Conservation (phyloP, 2,113 vertebrate genomes). For the Ailuropoda melanoleuca region DNA sequence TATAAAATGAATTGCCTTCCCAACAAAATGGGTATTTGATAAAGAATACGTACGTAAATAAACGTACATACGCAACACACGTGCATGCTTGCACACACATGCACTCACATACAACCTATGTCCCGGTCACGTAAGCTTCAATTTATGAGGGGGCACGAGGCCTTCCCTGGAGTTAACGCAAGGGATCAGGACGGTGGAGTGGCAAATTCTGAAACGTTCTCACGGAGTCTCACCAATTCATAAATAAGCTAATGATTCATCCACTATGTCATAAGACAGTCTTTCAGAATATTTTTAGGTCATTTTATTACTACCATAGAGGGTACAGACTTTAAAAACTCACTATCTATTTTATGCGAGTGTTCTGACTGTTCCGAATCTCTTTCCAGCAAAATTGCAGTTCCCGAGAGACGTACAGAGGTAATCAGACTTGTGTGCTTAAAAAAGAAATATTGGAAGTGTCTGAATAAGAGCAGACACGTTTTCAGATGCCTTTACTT, state of each 20-base stretch:
- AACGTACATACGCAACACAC: background rate
- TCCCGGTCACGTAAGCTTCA: constrained; percentile 15
- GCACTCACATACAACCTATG: background rate
- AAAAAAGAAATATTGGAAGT: constrained; percentile 72
- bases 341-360: constrained; percentile 65
- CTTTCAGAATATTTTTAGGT: constrained; percentile 66
- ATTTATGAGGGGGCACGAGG: background rate
- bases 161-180: constrained; percentile 52
- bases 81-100: accelerated
- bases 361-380: constrained; percentile 64
- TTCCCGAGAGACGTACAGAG: constrained; percentile 63
- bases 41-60: background rate
- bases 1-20: background rate
- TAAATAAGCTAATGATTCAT: constrained; percentile 68
- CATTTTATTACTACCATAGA: constrained; percentile 60
- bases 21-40: background rate
- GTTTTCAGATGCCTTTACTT: constrained; percentile 64
- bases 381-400: constrained; percentile 71
- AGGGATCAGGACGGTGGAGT: background rate
- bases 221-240: constrained; percentile 43
- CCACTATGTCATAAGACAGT: constrained; percentile 48
- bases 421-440: constrained; percentile 72
- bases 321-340: constrained; percentile 65
- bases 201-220: constrained; percentile 47
- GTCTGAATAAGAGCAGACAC: constrained; percentile 64